Evolutionary conservation across 2,888 invertebrate genomes (phyloP).

Genomic region (Alsophila aescularia): DNA sequence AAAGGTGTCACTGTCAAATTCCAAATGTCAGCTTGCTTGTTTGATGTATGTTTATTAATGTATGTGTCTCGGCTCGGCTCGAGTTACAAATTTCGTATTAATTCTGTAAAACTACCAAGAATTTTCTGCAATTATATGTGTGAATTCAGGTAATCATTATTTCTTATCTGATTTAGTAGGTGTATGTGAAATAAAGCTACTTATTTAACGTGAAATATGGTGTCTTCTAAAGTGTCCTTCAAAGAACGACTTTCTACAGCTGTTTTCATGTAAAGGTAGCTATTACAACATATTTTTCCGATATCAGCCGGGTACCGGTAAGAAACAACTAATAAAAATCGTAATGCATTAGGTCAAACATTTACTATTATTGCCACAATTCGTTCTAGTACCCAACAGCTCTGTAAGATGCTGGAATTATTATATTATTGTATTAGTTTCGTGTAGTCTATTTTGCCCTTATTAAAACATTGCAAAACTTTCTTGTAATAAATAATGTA

Average conservation of each 20-base stretch:
- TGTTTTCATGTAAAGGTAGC: constrained; percentile 75
- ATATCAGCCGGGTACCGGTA: constrained; percentile 16
- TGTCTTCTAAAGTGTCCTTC: constrained; percentile 41
- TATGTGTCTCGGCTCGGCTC: too few relatives aligned
- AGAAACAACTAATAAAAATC: neutral
- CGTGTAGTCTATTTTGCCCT: too few relatives aligned
- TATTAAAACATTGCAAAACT: too few relatives aligned
- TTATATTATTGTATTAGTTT: too few relatives aligned
- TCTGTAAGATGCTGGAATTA: too few relatives aligned
- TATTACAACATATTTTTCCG: constrained; percentile 10
- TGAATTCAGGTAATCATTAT: constrained; percentile 8
- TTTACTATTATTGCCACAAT: too few relatives aligned
- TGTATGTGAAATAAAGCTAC: constrained; percentile 12
- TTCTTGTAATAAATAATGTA: too few relatives aligned
- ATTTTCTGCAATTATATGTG: constrained; percentile 4
- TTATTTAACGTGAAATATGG: constrained; percentile 51
- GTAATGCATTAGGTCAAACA: too few relatives aligned
- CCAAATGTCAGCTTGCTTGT: too few relatives aligned
- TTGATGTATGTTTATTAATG: too few relatives aligned
- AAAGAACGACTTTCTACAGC: constrained; percentile 54
- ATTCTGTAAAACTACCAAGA: neutral
- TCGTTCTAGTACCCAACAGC: too few relatives aligned
- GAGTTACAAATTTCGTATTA: neutral
- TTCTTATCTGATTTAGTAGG: neutral
- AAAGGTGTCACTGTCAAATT: too few relatives aligned